Conservation (phyloP, 2,797 vertebrate genomes). For the Chromobotia macracanthus region DNA sequence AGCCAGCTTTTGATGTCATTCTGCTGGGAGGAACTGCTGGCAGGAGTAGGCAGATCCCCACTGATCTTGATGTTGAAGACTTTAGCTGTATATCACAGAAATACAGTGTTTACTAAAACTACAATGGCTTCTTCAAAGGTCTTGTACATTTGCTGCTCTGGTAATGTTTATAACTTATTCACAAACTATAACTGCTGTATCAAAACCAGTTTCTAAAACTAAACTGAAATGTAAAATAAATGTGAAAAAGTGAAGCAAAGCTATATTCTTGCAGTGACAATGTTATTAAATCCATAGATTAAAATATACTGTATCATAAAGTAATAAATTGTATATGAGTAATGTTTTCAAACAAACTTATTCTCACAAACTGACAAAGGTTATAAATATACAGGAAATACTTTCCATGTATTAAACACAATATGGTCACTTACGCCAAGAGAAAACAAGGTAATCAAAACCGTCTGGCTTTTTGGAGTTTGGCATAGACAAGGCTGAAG, state of each 20-base stretch:
- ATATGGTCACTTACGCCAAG: slow-evolving; percentile 79
- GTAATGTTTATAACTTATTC: too few relatives aligned
- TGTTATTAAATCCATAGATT: neutral
- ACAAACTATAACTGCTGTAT: neutral
- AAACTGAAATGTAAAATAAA: neutral
- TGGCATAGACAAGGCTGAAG: slow-evolving; percentile 82
- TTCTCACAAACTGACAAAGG: neutral
- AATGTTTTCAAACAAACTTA: neutral
- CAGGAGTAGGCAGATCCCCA: slow-evolving; percentile 62
- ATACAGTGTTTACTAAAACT: neutral
- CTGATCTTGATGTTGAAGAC: slow-evolving; percentile 68
- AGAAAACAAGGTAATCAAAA: slow-evolving; percentile 84
- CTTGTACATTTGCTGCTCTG: too few relatives aligned
- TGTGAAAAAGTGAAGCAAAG: too few relatives aligned
- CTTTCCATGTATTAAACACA: neutral
- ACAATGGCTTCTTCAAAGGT: neutral
- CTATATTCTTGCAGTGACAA: too few relatives aligned
- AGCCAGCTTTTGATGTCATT: slow-evolving; percentile 72
- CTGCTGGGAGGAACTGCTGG: slow-evolving; percentile 47
- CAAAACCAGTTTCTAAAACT: neutral
- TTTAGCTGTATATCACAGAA: slow-evolving; percentile 62
- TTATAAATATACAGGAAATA: neutral
- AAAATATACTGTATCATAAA: neutral
- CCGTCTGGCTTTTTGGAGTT: slow-evolving; percentile 71
- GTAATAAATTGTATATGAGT: neutral